phyloP scores from a whole-genome alignment of 2,888 invertebrate species.

The Pocota personata region DNA sequence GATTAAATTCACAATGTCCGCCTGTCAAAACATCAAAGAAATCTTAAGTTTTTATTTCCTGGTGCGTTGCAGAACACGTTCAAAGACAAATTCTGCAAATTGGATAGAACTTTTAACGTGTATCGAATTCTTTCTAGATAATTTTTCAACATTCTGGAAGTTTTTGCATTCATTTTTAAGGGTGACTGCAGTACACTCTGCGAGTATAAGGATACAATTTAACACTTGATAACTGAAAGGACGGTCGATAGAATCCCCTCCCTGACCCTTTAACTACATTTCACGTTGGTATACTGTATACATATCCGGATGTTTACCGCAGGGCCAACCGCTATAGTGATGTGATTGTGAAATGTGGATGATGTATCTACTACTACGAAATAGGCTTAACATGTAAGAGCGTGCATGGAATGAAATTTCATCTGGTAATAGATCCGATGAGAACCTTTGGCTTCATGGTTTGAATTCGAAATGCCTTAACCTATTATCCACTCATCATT shows the following conservation, averaged over 20 bases:
- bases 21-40: background rate
- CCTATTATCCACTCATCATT: background rate
- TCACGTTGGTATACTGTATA: background rate
- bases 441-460: background rate
- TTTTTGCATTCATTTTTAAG: background rate
- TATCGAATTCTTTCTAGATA: background rate
- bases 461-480: background rate
- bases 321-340: background rate
- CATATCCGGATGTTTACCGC: background rate
- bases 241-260: background rate
- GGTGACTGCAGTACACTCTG: background rate
- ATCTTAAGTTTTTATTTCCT: background rate
- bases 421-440: background rate
- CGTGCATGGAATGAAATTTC: conserved; percentile 10
- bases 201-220: background rate
- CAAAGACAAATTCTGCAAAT: background rate
- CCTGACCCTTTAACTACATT: background rate
- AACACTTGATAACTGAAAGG: background rate
- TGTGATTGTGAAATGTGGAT: background rate
- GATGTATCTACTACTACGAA: background rate
- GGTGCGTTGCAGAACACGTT: background rate
- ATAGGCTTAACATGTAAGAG: background rate
- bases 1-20: background rate
- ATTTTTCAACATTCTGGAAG: background rate
- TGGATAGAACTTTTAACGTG: background rate